Conservation (phyloP, 2,113 vertebrate species). For the Solea solea region DNA sequence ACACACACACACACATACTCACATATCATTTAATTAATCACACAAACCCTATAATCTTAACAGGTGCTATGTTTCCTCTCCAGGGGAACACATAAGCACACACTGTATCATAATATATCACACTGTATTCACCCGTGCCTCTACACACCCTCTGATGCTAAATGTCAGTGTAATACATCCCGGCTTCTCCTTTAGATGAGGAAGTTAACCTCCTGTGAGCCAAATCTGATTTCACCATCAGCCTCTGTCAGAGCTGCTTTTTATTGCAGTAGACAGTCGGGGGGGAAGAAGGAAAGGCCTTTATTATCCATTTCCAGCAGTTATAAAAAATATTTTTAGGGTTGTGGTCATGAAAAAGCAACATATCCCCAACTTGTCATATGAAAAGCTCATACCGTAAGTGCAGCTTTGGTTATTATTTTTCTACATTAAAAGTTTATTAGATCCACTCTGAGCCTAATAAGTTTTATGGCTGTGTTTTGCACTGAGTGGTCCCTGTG, state of each 20-base stretch:
- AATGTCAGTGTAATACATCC: constrained; percentile 55
- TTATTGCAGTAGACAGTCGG: constrained; percentile 43
- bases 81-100: constrained; percentile 2
- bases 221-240: constrained; percentile 73
- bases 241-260: constrained; percentile 48
- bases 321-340: constrained; percentile 67
- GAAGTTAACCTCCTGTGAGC: constrained; percentile 58
- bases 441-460: constrained; percentile 31
- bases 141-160: constrained; percentile 39
- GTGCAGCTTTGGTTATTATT: constrained; percentile 53
- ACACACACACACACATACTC: background rate
- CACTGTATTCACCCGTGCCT: constrained; percentile 19
- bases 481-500: constrained; percentile 7
- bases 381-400: constrained; percentile 51
- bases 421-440: constrained; percentile 52
- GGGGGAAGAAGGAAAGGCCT: constrained; percentile 21
- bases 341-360: constrained; percentile 64
- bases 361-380: constrained; percentile 56
- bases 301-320: constrained; percentile 65
- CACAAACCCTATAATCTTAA: constrained; percentile 29
- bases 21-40: constrained; percentile 43
- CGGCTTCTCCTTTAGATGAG: constrained; percentile 41
- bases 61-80: constrained; percentile 43
- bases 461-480: constrained; percentile 52
- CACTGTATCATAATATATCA: constrained; percentile 1